Base-by-base conservation (phyloP, 1,140 invertebrate species). In the Macrotrachela quadricornifera region DNA sequence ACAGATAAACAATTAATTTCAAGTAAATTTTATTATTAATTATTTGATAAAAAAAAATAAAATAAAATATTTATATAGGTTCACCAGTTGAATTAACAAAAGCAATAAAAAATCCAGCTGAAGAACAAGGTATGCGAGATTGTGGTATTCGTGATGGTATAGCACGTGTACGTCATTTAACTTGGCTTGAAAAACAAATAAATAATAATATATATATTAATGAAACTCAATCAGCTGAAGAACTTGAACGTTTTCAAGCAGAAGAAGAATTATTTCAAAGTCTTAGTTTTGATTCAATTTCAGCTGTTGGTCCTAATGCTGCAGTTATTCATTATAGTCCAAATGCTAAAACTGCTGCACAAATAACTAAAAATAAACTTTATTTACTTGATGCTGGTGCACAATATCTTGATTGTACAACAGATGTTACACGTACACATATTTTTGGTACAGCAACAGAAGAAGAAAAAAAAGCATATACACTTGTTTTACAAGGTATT, bases 361-460 rank as follows among this genome's bases (percentile, higher is more conserved):
- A 11, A 49, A 13, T 53, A 13, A 53, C 51, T 38, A 18, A 16
- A 14, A 71, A 80, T 41, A 78, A 82, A 60, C 68, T 95, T 50
- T 94, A 87, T 66, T 69, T 97, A 1, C 79, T 85, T 61, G 91
- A 96, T 70, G 90, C 87, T 10, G 91, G 91, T 0, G 86, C 79
- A 18, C 77, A 78, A 59, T 80, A 78, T 57, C 51, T 69, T n/a
- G 51, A 53, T 42, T 53, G 90, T 41, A 95, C 90, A 6, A 95
- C 90, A 37, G 88, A 95, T 71, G 81, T 94, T 0, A 94, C 90
- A 6, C 71, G 88, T 62, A 94, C 90, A 0, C 64, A 87, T 17
- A 85, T 90, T 69, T 85, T 87, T 70, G 85, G 86, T 6, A 74
- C 71, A 18, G 82, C 86, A 0, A 78, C 80, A 1, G 69, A 74